Percentiles rank a stretch among this genome's conserved stretches.
These are phyloP conservation scores for Drosophila kanapiae DNA, from an alignment of 1,140 invertebrate genomes.

Conservation along the genomic window DNA sequence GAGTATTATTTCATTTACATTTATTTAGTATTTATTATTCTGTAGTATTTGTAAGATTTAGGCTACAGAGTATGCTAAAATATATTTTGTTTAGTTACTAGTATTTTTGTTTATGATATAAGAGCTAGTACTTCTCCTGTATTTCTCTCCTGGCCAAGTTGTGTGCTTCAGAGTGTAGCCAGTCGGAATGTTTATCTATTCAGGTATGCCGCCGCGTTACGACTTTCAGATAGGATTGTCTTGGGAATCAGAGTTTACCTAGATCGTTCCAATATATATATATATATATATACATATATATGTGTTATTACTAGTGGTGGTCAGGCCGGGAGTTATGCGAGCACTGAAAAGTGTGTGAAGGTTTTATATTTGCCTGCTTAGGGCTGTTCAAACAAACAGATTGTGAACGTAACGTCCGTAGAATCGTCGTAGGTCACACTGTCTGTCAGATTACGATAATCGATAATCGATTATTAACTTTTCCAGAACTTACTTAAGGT, in stretches of 20 bases:
- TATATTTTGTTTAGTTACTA: too few species aligned
- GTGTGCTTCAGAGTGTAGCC: slow-evolving; percentile 1
- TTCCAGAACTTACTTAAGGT: slow-evolving; percentile 12
- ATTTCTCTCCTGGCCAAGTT: neutral
- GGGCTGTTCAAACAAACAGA: slow-evolving; percentile 29
- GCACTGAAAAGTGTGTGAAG: slow-evolving; percentile 40
- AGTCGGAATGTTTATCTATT: slow-evolving; percentile 26
- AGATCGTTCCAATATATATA: slow-evolving; percentile 27
- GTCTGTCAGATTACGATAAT: slow-evolving; percentile 13
- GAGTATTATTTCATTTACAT: too few species aligned
- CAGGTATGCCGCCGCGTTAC: slow-evolving; percentile 26
- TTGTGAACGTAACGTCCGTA: slow-evolving; percentile 6
- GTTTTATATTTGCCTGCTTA: slow-evolving; percentile 44
- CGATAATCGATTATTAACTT: neutral
- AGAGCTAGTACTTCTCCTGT: neutral
- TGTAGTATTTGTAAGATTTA: too few species aligned
- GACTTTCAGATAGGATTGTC: slow-evolving; percentile 34
- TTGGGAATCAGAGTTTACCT: slow-evolving; percentile 36
- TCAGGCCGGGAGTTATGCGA: slow-evolving; percentile 23
- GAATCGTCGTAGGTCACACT: slow-evolving; percentile 32
- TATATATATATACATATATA: neutral
- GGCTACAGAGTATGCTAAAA: too few species aligned
- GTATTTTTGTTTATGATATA: neutral
- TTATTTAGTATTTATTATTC: too few species aligned
- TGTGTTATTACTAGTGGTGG: slow-evolving; percentile 5